phyloP scores from a whole-genome alignment of 2,797 vertebrate genomes.

The Sebastes baramenuke region DNA sequence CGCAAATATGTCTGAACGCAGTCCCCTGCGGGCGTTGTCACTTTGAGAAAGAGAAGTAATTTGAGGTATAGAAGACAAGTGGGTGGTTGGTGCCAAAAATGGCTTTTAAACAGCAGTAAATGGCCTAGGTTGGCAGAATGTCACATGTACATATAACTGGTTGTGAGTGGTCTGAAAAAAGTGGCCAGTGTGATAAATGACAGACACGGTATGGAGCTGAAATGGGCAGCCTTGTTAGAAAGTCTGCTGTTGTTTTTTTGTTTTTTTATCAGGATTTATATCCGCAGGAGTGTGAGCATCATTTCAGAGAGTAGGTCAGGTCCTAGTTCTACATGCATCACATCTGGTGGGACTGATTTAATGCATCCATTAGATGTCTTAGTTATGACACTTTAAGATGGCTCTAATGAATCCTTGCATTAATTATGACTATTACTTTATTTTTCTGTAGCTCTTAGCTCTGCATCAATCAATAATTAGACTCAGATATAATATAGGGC shows the following conservation, averaged over 20 bases:
- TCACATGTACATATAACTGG: conserved; percentile 20
- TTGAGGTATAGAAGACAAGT: conserved; percentile 37
- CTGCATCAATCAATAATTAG: conserved; percentile 54
- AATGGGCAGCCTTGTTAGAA: conserved; percentile 1
- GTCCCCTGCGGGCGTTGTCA: conserved; percentile 52
- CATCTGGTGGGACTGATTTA: conserved; percentile 21
- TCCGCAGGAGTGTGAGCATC: background rate
- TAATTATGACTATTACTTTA: conserved; percentile 65
- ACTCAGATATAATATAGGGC: conserved; percentile 6
- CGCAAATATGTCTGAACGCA: conserved; percentile 65
- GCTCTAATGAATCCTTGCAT: conserved; percentile 66
- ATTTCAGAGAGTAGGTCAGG: background rate
- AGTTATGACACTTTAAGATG: conserved; percentile 51
- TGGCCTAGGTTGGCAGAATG: conserved; percentile 21
- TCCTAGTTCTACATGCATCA: conserved; percentile 21
- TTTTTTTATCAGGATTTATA: conserved; percentile 13
- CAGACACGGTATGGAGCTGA: background rate
- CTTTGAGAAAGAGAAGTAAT: conserved; percentile 38
- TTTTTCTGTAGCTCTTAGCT: conserved; percentile 61
- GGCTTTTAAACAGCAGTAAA: conserved; percentile 38
- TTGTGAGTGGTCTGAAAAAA: conserved; percentile 26
- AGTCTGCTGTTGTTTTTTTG: background rate
- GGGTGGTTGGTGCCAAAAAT: conserved; percentile 28
- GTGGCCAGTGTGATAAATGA: conserved; percentile 9
- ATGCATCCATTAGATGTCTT: conserved; percentile 20